phyloP scores from a whole-genome alignment of 1,140 invertebrate species.

The Mactra quadrangularis region DNA sequence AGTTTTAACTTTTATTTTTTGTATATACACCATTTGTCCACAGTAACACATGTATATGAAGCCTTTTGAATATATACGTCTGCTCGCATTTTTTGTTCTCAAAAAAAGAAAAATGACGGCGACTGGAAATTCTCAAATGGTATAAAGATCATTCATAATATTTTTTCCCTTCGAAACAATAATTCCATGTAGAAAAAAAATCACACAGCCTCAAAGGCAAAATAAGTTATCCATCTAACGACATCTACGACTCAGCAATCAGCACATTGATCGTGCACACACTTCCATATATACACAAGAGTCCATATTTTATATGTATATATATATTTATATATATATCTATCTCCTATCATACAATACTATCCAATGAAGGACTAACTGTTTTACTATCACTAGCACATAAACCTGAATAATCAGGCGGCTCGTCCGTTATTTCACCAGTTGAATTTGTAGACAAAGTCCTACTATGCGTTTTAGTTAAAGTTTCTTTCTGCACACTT shows the following conservation, averaged over 20 bases:
- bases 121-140: no score
- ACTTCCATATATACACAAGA: constrained; percentile 26
- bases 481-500: constrained; percentile 11
- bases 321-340: no score
- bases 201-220: constrained; percentile 36
- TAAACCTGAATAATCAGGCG: constrained; percentile 45
- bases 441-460: constrained; percentile 59
- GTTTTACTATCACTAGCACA: constrained; percentile 56
- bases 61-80: no score
- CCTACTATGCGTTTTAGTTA: constrained; percentile 48
- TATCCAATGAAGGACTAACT: constrained; percentile 46
- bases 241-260: constrained; percentile 16
- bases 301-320: not conserved
- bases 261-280: constrained; percentile 2
- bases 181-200: constrained; percentile 6
- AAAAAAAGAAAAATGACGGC: no score
- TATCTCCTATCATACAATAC: constrained; percentile 52
- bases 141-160: no score
- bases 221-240: not conserved
- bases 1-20: not conserved
- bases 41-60: no score
- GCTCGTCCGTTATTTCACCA: constrained; percentile 38
- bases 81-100: no score
- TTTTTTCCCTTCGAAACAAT: no score
- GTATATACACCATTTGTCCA: constrained; percentile 10